Percentiles rank a stretch among this genome's conserved stretches.
Conservation (phyloP, 1,140 invertebrate species). For the Argopecten irradians region DNA sequence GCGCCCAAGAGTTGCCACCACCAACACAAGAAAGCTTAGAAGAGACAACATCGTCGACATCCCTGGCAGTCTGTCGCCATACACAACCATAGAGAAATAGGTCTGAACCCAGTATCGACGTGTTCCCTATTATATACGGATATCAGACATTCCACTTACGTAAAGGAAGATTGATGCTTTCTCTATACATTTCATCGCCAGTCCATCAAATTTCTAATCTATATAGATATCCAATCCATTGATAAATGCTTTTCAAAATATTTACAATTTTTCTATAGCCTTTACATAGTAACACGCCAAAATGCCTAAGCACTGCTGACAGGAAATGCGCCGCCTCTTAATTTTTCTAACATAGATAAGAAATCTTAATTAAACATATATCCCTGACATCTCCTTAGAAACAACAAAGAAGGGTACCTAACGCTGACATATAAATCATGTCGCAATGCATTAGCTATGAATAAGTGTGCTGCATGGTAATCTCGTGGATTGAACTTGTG, state of each 20-base stretch:
- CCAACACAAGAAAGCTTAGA: not conserved
- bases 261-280: not conserved
- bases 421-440: not conserved
- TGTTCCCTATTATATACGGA: not conserved
- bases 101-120: not conserved
- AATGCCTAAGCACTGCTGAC: not conserved
- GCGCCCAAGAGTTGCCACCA: not conserved
- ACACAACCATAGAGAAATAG: not conserved
- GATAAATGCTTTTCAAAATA: not conserved
- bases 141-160: not conserved
- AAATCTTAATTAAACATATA: not conserved
- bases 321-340: not conserved
- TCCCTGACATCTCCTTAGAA: not conserved
- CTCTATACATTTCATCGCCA: not conserved
- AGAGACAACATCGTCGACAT: not conserved
- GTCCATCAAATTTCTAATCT: not conserved
- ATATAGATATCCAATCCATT: not conserved
- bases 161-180: not conserved
- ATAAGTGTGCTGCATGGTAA: not conserved
- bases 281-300: not conserved
- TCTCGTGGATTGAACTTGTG: not conserved
- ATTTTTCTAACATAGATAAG: constrained; percentile 17
- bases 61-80: not conserved
- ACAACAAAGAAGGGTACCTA: not conserved
- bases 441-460: not conserved